These are phyloP conservation scores for Sycophila sp. DNA, from an alignment of 1,140 invertebrate genomes.

Conservation along the genomic window DNA sequence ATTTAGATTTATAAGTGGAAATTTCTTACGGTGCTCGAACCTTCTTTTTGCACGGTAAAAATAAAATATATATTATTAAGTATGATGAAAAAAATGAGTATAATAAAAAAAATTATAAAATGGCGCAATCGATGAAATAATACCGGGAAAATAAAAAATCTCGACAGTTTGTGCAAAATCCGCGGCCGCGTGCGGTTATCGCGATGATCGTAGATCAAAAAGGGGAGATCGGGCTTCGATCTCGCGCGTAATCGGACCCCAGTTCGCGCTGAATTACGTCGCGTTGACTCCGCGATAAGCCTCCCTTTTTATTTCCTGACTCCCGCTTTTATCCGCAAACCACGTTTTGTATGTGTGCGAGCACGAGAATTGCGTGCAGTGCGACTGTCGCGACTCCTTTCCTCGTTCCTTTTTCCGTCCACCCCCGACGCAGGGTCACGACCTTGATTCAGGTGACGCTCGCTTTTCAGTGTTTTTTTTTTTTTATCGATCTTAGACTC, in stretches of 20 bases:
- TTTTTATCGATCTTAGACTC: too few species aligned
- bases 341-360: background rate
- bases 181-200: background rate
- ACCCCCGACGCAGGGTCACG: background rate
- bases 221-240: slow-evolving; percentile 12
- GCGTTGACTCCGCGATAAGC: slow-evolving; percentile 2
- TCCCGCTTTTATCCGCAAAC: background rate
- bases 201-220: slow-evolving; percentile 25
- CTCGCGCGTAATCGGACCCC: slow-evolving; percentile 27
- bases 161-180: background rate
- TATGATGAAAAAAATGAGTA: too few species aligned
- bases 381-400: slow-evolving; percentile 6
- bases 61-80: too few species aligned
- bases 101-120: too few species aligned
- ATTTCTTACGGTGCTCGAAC: too few species aligned
- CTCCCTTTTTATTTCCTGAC: background rate
- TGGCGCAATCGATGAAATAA: background rate
- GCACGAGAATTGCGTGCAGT: background rate
- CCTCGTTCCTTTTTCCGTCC: background rate
- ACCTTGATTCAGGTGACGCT: slow-evolving; percentile 28
- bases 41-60: too few species aligned
- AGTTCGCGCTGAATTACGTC: slow-evolving; percentile 29
- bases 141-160: background rate
- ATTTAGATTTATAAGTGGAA: too few species aligned
- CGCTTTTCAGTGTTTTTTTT: too few species aligned